Evolutionary conservation across 2,888 invertebrate genomes (phyloP).

Genomic region (Lasioglossum morio): DNA sequence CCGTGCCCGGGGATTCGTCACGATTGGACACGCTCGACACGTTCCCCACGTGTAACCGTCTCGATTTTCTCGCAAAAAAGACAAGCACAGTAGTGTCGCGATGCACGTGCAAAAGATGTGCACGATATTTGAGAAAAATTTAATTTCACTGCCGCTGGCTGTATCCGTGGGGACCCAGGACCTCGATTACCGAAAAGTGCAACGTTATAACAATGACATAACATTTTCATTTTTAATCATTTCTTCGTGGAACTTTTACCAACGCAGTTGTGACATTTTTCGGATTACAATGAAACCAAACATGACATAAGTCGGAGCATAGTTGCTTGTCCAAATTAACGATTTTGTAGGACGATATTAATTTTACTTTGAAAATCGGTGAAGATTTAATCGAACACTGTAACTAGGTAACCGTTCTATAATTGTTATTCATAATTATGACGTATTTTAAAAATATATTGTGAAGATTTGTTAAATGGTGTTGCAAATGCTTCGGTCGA

Average conservation of each 20-base stretch:
- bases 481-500: not conserved
- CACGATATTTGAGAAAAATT: not conserved
- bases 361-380: too few relatives aligned
- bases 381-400: too few relatives aligned
- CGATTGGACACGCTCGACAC: not conserved
- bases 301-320: too few relatives aligned
- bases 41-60: not conserved
- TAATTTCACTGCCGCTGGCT: not conserved
- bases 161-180: not conserved
- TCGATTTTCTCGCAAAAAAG: not conserved
- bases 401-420: too few relatives aligned
- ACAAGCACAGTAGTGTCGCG: not conserved
- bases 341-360: too few relatives aligned
- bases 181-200: not conserved
- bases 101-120: not conserved
- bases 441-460: too few relatives aligned
- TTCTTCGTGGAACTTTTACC: not conserved
- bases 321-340: too few relatives aligned
- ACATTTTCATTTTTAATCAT: not conserved
- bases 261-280: not conserved
- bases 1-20: not conserved
- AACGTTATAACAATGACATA: not conserved
- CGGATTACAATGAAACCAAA: not conserved
- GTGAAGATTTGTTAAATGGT: not conserved
- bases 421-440: too few relatives aligned